These are phyloP conservation scores for Tylochromis polylepis DNA, from an alignment of 2,113 vertebrate species.

Conservation along the genomic window DNA sequence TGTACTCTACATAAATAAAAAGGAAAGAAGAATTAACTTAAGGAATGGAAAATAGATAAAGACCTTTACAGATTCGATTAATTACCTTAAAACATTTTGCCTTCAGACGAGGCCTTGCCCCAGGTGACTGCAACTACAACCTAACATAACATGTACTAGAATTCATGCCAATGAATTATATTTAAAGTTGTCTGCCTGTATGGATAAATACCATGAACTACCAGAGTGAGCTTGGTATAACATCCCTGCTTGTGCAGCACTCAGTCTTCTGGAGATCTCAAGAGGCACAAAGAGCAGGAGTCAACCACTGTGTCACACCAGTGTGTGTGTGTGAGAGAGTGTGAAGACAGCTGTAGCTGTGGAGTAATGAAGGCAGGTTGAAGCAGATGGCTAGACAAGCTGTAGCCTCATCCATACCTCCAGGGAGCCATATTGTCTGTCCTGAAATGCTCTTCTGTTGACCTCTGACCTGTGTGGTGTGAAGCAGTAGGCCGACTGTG, in stretches of 20 bases:
- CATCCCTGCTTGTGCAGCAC: background rate
- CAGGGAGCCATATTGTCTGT: conserved; percentile 43
- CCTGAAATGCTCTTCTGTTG: conserved; percentile 37
- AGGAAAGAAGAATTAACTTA: background rate
- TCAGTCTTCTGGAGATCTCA: background rate
- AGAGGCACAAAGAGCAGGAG: background rate
- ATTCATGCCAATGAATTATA: background rate
- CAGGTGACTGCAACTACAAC: fast-evolving
- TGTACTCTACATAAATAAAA: background rate
- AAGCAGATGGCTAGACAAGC: conserved; percentile 53
- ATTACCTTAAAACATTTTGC: background rate
- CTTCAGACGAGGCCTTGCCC: background rate
- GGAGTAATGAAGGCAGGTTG: background rate
- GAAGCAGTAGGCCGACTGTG: conserved; percentile 26
- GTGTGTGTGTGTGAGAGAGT: background rate
- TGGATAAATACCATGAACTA: background rate
- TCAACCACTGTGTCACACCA: background rate
- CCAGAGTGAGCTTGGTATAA: background rate
- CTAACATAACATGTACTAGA: background rate
- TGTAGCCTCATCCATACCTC: conserved; percentile 34
- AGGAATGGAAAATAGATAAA: fast-evolving
- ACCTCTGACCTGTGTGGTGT: conserved; percentile 34
- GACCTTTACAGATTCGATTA: background rate
- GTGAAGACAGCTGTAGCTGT: background rate
- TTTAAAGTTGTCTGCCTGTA: background rate